Conservation (phyloP, 1,140 invertebrate genomes). For the Dendroctonus valens region DNA sequence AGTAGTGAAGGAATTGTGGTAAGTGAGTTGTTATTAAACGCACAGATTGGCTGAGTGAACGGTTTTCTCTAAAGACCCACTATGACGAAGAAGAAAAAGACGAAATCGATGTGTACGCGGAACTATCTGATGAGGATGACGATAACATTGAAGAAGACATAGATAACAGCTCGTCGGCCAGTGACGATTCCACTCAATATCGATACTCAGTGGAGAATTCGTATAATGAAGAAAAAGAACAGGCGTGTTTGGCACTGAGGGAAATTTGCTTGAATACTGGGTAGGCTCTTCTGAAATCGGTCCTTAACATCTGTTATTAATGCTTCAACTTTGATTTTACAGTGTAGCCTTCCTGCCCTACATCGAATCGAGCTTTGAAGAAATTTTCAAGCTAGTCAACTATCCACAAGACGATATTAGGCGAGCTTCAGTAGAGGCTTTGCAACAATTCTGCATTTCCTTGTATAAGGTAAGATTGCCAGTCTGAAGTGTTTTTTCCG, state of each 20-base stretch:
- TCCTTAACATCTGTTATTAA: not conserved
- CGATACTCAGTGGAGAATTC: conserved; percentile 70
- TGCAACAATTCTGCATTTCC: conserved; percentile 66
- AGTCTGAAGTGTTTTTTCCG: too few species aligned
- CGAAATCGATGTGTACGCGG: conserved; percentile 54
- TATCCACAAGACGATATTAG: conserved; percentile 72
- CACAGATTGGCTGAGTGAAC: too few species aligned
- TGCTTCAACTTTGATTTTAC: not conserved
- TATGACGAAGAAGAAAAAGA: conserved; percentile 58
- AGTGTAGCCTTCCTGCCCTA: conserved; percentile 68
- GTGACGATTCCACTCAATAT: conserved; percentile 55
- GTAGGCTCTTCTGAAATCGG: conserved; percentile 40
- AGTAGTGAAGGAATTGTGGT: conserved; percentile 68
- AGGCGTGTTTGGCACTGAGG: conserved; percentile 68
- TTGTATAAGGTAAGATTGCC: conserved; percentile 52
- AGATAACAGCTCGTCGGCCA: conserved; percentile 54
- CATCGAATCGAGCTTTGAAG: conserved; percentile 65
- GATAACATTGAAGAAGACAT: conserved; percentile 56
- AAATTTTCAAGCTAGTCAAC: conserved; percentile 66
- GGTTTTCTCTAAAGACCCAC: conserved; percentile 47
- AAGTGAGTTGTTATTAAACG: conserved; percentile 35
- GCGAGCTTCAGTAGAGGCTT: conserved; percentile 62
- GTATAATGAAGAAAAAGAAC: conserved; percentile 77
- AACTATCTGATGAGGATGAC: conserved; percentile 45
- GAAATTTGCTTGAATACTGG: conserved; percentile 68